Percentiles rank a stretch among this genome's conserved stretches.
Evolutionary conservation across 2,797 vertebrate species (phyloP).

Genomic region (Synaphobranchus kaupii): DNA sequence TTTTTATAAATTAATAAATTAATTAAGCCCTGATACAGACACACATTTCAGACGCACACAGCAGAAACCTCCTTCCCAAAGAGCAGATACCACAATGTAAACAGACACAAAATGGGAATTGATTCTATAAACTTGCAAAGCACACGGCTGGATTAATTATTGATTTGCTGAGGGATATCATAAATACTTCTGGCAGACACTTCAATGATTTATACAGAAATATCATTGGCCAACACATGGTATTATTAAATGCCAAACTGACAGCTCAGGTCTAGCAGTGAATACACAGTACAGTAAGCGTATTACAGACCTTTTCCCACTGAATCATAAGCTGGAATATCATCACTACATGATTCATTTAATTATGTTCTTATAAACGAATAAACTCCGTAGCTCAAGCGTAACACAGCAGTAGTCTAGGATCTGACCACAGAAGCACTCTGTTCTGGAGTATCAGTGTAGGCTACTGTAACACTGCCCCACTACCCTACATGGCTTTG

Average conservation of each 20-base stretch:
- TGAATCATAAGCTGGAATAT: neutral
- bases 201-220: constrained; percentile 14
- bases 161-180: constrained; percentile 26
- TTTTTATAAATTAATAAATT: too few species aligned
- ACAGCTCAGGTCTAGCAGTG: neutral
- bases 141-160: constrained; percentile 4
- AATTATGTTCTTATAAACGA: neutral
- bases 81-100: constrained; percentile 1
- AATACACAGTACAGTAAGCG: neutral
- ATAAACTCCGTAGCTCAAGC: neutral
- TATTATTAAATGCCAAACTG: neutral
- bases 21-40: too few species aligned
- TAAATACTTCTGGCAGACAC: constrained; percentile 15
- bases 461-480: neutral
- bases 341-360: neutral
- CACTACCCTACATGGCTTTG: neutral
- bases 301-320: neutral
- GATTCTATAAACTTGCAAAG: constrained; percentile 15
- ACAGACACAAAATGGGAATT: neutral
- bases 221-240: neutral
- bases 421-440: neutral
- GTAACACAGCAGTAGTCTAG: neutral
- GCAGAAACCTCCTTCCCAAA: neutral
- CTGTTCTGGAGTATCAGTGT: neutral
- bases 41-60: neutral